These are phyloP conservation scores for Pomacea maculata DNA, from an alignment of 1,140 invertebrate species.

Conservation along the genomic window DNA sequence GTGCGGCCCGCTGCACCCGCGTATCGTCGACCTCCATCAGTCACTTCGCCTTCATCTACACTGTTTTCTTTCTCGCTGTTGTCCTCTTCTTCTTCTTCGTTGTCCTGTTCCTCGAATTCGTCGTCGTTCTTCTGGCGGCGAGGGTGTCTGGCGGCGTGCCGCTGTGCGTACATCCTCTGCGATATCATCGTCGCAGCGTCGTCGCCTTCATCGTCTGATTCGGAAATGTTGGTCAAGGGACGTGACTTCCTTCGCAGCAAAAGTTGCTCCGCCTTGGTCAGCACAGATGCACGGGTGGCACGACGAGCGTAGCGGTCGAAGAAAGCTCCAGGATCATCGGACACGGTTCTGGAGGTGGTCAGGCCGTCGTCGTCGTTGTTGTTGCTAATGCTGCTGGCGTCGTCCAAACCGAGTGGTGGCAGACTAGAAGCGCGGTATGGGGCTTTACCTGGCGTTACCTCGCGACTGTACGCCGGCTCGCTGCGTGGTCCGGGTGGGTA, in stretches of 20 bases:
- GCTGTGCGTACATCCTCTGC: background rate
- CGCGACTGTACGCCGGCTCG: constrained; percentile 17
- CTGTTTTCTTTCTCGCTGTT: background rate
- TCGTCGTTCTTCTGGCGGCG: background rate
- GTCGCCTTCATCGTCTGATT: constrained; percentile 4
- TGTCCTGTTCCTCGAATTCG: background rate
- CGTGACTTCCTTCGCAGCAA: constrained; percentile 2
- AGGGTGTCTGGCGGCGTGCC: background rate
- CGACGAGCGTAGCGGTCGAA: constrained; percentile 17
- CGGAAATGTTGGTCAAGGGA: constrained; percentile 1
- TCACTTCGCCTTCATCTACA: background rate
- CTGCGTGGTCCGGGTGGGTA: background rate
- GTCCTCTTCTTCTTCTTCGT: constrained; percentile 11
- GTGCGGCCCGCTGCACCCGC: no score
- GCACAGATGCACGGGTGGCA: constrained; percentile 23
- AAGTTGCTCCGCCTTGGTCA: constrained; percentile 30
- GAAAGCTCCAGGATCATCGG: constrained; percentile 3
- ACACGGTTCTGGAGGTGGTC: no score
- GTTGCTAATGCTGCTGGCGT: background rate
- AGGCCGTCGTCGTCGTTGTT: no score
- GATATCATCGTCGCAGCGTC: background rate
- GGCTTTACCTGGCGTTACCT: background rate
- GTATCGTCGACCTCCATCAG: no score
- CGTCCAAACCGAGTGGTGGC: background rate
- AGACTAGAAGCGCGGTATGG: background rate